phyloP scores from a whole-genome alignment of 2,888 invertebrate species.

The Phlogophora meticulosa region DNA sequence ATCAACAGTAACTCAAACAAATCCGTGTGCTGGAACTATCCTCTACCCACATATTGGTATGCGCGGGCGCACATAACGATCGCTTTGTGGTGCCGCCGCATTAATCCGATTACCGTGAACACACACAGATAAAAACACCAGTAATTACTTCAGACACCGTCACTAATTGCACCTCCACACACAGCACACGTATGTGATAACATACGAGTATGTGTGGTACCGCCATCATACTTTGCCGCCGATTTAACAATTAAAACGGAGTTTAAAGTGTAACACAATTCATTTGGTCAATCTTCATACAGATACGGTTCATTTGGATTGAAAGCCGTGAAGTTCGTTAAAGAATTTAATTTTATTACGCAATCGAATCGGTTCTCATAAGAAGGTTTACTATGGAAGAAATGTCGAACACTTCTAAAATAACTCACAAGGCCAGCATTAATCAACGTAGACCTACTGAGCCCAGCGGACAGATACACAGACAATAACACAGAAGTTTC shows the following conservation, averaged over 20 bases:
- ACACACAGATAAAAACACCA: constrained; percentile 58
- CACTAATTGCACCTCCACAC: constrained; percentile 48
- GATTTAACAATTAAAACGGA: constrained; percentile 53
- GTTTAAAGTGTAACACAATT: constrained; percentile 55
- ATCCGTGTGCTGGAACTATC: constrained; percentile 27
- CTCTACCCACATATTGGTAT: constrained; percentile 52
- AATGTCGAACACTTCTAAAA: background rate
- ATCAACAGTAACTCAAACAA: constrained; percentile 14
- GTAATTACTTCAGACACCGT: constrained; percentile 58
- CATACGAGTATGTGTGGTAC: constrained; percentile 2
- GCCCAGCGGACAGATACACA: no score
- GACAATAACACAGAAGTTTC: no score
- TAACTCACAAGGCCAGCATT: background rate
- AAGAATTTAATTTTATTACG: constrained; percentile 17
- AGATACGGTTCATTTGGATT: constrained; percentile 27
- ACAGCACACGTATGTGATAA: background rate
- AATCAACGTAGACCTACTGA: background rate
- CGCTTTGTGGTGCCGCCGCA: constrained; percentile 58
- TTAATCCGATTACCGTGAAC: constrained; percentile 67
- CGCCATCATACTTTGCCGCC: constrained; percentile 13
- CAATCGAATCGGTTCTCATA: constrained; percentile 23
- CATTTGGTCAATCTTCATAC: constrained; percentile 41
- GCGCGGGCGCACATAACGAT: constrained; percentile 50
- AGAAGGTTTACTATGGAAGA: background rate
- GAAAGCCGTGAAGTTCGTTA: constrained; percentile 31